phyloP scores from a whole-genome alignment of 23 tunicate genomes.

The Halocynthia aurantium region DNA sequence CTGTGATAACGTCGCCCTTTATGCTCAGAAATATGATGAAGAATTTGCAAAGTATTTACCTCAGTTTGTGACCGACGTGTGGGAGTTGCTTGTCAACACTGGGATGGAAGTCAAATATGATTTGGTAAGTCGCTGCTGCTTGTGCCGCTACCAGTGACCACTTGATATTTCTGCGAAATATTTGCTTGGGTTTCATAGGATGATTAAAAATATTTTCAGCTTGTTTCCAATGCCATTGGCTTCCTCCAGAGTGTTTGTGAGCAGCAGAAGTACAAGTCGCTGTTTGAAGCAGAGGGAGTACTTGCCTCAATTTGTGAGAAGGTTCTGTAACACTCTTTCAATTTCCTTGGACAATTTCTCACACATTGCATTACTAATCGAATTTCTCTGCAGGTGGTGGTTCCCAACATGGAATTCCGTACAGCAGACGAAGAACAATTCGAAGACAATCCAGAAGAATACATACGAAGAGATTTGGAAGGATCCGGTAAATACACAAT shows the following conservation, averaged over 20 bases:
- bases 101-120: constrained; percentile 92
- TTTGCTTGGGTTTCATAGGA: neutral
- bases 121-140: constrained; percentile 30
- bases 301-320: constrained; percentile 81
- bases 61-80: constrained; percentile 77
- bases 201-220: constrained; percentile 15
- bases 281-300: constrained; percentile 76
- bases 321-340: constrained; percentile 13
- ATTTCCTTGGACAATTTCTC: neutral
- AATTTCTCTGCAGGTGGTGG: constrained; percentile 39
- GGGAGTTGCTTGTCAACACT: constrained; percentile 78
- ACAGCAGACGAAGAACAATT: constrained; percentile 86
- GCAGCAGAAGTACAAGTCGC: constrained; percentile 56
- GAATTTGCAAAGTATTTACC: constrained; percentile 68
- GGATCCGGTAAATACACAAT: constrained; percentile 42
- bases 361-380: neutral
- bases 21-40: constrained; percentile 97
- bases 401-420: constrained; percentile 92
- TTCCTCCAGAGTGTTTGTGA: constrained; percentile 76
- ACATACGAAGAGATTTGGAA: constrained; percentile 87
- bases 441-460: constrained; percentile 96
- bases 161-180: neutral
- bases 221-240: constrained; percentile 83
- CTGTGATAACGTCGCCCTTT: constrained; percentile 81
- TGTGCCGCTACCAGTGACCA: neutral